Evolutionary conservation across 2,113 vertebrate species (phyloP).

Genomic region (Oryzias curvinotus): DNA sequence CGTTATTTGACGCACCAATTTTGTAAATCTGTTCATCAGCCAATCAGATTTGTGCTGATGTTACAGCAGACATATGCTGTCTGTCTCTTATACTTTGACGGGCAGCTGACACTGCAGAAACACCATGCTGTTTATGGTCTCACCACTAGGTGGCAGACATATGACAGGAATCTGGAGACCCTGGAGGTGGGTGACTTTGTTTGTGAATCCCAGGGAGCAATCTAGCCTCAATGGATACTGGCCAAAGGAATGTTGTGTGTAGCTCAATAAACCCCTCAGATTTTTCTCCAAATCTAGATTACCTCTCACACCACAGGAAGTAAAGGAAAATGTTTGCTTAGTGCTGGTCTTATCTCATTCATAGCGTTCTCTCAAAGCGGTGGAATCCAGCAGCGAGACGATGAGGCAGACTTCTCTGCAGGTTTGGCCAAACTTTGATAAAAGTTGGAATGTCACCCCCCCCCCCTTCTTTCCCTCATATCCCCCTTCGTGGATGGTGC

Average conservation of each 20-base stretch:
- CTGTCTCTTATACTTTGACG: constrained; percentile 9
- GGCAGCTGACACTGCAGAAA: constrained; percentile 55
- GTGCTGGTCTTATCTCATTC: constrained; percentile 34
- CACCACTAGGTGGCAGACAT: constrained; percentile 63
- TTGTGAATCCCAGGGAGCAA: constrained; percentile 2
- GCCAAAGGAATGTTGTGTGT: not conserved
- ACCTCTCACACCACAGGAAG: constrained; percentile 4
- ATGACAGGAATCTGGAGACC: not conserved
- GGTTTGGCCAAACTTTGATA: constrained; percentile 54
- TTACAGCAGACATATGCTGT: not conserved
- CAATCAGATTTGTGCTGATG: not conserved
- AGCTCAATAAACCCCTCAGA: not conserved
- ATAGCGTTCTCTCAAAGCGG: constrained; percentile 2
- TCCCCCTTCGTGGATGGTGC: constrained; percentile 42
- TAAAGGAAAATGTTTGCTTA: constrained; percentile 44
- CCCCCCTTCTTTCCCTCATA: constrained; percentile 12
- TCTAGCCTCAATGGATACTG: not conserved
- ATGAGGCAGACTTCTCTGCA: constrained; percentile 40
- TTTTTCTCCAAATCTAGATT: constrained; percentile 10
- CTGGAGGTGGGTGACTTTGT: constrained; percentile 7
- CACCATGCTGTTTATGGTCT: not conserved
- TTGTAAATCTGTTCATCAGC: no score
- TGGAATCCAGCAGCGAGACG: constrained; percentile 42
- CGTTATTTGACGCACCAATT: no score
- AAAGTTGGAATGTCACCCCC: constrained; percentile 58